Evolutionary conservation across 2,797 vertebrate species (phyloP), one percentile per base, ranked within the genome.

Genomic region (Iguana delicatissima): DNA sequence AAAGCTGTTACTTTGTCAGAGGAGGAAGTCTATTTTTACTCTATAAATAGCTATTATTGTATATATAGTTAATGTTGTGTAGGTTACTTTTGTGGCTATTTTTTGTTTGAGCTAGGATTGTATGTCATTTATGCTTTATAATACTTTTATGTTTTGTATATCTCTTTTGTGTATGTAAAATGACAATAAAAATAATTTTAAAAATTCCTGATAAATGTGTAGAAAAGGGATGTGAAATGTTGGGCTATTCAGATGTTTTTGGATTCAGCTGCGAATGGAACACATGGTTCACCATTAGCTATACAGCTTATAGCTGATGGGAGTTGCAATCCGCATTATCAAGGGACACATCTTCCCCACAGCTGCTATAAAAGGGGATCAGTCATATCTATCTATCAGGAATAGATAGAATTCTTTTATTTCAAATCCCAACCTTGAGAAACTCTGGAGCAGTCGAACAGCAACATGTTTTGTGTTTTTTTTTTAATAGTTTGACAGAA

Each of bases 361-460:
- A 7, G 8, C 22, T 38, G 42, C 38, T 24, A 46, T 24, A 86
- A 35, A 83, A 38, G 52, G 50, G 4, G 29, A 62, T 38, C 57
- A 2, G 29, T 73, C 80, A 42, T 46, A 1, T 16, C 26, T 46
- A 1, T 16, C 26, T 46, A 46, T 46, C 59, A 12, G 42, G 62
- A 50, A 46, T n/a, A 80, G 79, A 38, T 8, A 57, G 50, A 74
- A 35, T 80, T 38, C 82, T 1, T 0, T 80, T 2, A 4, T 14
- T 80, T 88, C 86, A 87, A 1, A 80, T 4, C 67, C 20, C 1
- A 87, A 29, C 73, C 91, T 82, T 85, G 67, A 85, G 89, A 92
- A 13, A 76, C 87, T 29, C 6, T 5, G 32, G 1, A 84, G 0
- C 91, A 92, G 26, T 12, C 50, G 9, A 0, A 74, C 87, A 42